These are phyloP conservation scores for Zeugodacus cucurbitae DNA, from an alignment of 1,140 invertebrate species.

Conservation along the genomic window DNA sequence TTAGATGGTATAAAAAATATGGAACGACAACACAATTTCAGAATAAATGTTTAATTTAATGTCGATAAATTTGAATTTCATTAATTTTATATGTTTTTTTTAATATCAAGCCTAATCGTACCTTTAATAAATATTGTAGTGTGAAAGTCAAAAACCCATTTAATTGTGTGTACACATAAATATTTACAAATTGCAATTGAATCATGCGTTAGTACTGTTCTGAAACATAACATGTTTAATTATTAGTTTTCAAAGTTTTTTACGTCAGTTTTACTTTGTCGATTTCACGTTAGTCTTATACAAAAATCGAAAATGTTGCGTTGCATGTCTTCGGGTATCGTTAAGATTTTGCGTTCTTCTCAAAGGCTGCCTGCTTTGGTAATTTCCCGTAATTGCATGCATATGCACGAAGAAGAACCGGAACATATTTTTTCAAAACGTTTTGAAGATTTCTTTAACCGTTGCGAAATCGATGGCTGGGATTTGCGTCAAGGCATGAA, in stretches of 20 bases:
- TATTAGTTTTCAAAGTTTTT: not conserved
- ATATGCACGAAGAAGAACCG: constrained; percentile 53
- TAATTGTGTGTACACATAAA: not conserved
- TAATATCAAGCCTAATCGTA: too few species aligned
- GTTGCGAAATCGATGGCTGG: constrained; percentile 95
- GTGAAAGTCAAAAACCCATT: too few species aligned
- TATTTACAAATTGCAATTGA: too few species aligned
- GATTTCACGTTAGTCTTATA: not conserved
- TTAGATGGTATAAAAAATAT: not conserved
- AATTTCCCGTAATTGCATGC: not conserved
- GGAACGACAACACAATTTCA: too few species aligned
- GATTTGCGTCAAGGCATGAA: constrained; percentile 91
- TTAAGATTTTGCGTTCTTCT: not conserved
- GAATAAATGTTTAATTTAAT: not conserved
- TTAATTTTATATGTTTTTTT: too few species aligned
- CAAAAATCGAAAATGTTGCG: not conserved
- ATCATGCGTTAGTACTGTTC: too few species aligned
- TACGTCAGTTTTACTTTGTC: not conserved
- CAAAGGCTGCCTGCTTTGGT: not conserved
- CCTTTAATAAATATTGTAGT: not conserved
- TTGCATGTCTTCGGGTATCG: not conserved
- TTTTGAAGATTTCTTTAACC: constrained; percentile 88
- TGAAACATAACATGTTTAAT: not conserved
- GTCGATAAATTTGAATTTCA: too few species aligned
- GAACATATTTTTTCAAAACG: constrained; percentile 80